Evolutionary conservation across 2,797 vertebrate genomes (phyloP), one percentile per base, ranked within the genome.

Genomic region (Bovichtus diacanthus): DNA sequence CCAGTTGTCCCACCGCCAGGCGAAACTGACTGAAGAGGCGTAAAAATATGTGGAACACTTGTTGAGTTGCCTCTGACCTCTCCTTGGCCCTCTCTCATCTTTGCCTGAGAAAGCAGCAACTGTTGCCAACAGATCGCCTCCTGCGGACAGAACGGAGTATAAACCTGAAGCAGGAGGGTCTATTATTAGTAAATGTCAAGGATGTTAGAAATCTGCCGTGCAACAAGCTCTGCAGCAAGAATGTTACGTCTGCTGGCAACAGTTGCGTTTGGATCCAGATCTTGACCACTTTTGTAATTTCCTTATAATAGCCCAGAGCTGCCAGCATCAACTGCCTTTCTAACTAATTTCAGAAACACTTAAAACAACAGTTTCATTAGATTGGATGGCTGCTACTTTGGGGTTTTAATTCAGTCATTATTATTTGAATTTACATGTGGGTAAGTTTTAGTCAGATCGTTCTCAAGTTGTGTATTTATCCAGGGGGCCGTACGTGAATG

Each of bases 1-100:
- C 60, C 90, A 91, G 86, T 72, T 93, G 92, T 78, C 72, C 66
- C 53, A 6, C 10, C 6, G 16, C 63, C 78, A 80, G 70, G 71
- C 49, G n/a, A 80, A 71, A 78, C 74, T n/a, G 21, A 62, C 25
- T 1, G 36, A 64, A 34, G 84, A 43, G 38, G 44, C 16, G 15
- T 69, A 80, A 80, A 75, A 8, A 31, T 63, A 86, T 39, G 79
- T 49, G 53, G 25, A 58, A 67, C 87, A 81, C 78, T 78, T 84
- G 81, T 66, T 1, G 47, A 19, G 79, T n/a, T 2, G 10, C 79
- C 74, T 74, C 38, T 83, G 83, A 90, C 87, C 76, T 84, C 85
- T 70, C 55, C 65, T 67, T 34, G 50, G 46, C 64, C 71, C 13
- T 72, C 82, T 86, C 73, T 79, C 71, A 13, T 80, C 80, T 82